phyloP scores from a whole-genome alignment of 2,113 vertebrate species.

The Psilopsiagon aurifrons region DNA sequence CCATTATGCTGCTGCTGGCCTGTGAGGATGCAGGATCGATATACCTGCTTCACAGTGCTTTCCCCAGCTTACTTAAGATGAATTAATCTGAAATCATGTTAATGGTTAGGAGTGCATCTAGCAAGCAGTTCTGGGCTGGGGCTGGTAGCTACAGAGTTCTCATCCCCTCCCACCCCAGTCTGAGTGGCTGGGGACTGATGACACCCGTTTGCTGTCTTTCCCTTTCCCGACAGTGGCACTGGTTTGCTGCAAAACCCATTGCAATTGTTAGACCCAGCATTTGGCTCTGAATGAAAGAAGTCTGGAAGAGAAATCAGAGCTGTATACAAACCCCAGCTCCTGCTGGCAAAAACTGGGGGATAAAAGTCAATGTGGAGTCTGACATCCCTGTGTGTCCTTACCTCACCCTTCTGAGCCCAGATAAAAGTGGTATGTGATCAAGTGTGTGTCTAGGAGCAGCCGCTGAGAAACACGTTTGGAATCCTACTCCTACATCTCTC shows the following conservation, averaged over 20 bases:
- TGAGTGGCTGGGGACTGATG: background rate
- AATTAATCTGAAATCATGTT: constrained; percentile 13
- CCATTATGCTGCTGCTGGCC: constrained; percentile 47
- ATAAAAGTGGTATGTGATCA: background rate
- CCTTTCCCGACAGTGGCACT: fast-evolving
- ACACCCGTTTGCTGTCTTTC: background rate
- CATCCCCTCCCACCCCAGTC: background rate
- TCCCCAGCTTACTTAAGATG: background rate
- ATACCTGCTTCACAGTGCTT: background rate
- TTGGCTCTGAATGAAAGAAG: background rate
- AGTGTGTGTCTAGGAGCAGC: background rate
- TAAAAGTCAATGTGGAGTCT: constrained; percentile 2
- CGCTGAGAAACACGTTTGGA: background rate
- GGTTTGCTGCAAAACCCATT: background rate
- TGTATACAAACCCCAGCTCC: background rate
- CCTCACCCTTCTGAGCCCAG: background rate
- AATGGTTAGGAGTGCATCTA: background rate
- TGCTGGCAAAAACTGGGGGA: background rate
- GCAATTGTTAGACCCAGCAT: fast-evolving
- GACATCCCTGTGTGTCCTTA: background rate
- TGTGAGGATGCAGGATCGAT: constrained; percentile 7
- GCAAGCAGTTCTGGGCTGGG: fast-evolving
- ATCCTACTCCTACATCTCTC: fast-evolving
- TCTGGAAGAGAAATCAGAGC: constrained; percentile 48
- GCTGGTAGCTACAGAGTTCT: background rate